phyloP scores from a whole-genome alignment of 2,113 vertebrate species.

The Engystomops pustulosus region DNA sequence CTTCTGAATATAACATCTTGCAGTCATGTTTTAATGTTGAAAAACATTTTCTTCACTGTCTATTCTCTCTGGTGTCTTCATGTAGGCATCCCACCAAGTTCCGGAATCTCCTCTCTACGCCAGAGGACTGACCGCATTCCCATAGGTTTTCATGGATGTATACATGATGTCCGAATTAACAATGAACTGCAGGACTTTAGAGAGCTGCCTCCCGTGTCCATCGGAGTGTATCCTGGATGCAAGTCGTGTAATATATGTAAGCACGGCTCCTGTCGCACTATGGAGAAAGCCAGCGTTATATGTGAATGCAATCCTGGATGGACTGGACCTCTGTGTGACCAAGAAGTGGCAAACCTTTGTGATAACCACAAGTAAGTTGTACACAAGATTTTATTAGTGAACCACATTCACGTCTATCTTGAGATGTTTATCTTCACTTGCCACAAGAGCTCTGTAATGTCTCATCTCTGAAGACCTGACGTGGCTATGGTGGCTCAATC shows the following conservation, averaged over 20 bases:
- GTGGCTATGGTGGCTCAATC: too few relatives aligned
- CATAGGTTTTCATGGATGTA: slow-evolving; percentile 90
- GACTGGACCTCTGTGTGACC: slow-evolving; percentile 86
- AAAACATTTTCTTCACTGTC: too few relatives aligned
- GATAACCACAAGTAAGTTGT: slow-evolving; percentile 82
- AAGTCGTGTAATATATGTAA: slow-evolving; percentile 92
- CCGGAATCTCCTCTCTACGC: slow-evolving; percentile 83
- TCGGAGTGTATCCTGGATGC: slow-evolving; percentile 88
- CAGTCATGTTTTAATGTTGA: too few relatives aligned
- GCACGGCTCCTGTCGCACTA: slow-evolving; percentile 86
- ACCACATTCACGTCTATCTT: too few relatives aligned
- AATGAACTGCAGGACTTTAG: slow-evolving; percentile 92
- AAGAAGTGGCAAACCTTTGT: slow-evolving; percentile 79
- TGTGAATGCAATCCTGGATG: slow-evolving; percentile 91
- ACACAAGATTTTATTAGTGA: too few relatives aligned
- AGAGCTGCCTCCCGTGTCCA: slow-evolving; percentile 74
- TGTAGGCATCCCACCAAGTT: slow-evolving; percentile 87
- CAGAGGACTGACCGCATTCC: slow-evolving; percentile 83
- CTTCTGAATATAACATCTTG: too few relatives aligned
- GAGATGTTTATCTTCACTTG: too few relatives aligned
- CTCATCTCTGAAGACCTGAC: too few relatives aligned
- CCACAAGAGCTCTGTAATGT: too few relatives aligned
- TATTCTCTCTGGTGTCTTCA: too few relatives aligned
- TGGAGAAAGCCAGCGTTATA: slow-evolving; percentile 86
- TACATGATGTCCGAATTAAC: slow-evolving; percentile 92